Base-by-base conservation (phyloP, 2,797 vertebrate genomes). In the Lutra lutra region DNA sequence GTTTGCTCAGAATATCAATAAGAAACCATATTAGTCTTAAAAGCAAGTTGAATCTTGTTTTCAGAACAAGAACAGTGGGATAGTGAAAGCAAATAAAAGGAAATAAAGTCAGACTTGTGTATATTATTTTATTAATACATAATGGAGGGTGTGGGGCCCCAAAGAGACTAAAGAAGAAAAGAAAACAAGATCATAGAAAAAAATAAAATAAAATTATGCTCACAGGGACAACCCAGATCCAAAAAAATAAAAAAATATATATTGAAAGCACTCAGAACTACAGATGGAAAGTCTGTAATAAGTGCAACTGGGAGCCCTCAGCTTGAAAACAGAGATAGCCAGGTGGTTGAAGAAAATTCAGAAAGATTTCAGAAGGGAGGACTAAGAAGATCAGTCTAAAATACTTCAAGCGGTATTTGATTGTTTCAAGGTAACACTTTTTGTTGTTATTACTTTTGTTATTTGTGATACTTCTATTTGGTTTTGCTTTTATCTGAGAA, bases 181-280 rank as follows among this genome's bases (percentile, higher is more conserved):
- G 6, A 6, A 95, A 95, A 84, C 14, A 80, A 77, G 23, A 87
- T 68, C 35, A 73, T 5, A 68, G 46, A 27, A 83, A 72, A 38
- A 95, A 86, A 89, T 54, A 90, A 83, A 96, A 62, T 92, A 89
- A 68, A 92, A 95, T 83, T 83, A 89, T 60, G 11, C 83, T 92
- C 68, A 51, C 2, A 90, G 85, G 54, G 29, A 88, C 48, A 64
- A 91, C 91, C 17, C 43, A 89, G 35, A 85, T 86, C 6, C 40
- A 89, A 89, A 94, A 87, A 91, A 68, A 21, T 27, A 78, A 75
- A 75, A 75, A 60, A 11, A 60, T 60, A 60, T 77, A 56, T 14
- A 51, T 51, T 51, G 48, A 87, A 95, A 94, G 2, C 11, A 72
- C 77, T 89, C 79, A 91, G 35, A 95, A 60, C n/a, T 73, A 5